Evolutionary conservation across 2,797 vertebrate species (phyloP), one percentile per base, ranked within the genome.

Genomic region (Argya squamiceps): DNA sequence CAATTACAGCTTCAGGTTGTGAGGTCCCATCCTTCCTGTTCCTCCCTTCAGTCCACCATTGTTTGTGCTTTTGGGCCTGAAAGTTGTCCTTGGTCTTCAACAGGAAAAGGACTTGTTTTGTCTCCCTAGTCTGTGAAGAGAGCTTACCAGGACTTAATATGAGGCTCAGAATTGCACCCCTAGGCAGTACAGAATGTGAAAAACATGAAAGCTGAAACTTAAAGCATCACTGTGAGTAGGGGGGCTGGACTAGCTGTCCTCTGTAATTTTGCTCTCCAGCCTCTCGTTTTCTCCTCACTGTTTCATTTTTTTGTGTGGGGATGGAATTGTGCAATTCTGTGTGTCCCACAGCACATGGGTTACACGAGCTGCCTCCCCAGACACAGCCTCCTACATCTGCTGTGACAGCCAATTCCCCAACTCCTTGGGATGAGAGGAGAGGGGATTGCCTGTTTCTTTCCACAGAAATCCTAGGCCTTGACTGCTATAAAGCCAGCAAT

Each of bases 351-450:
- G 43, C 17, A 24, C 19, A 8, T 1, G 5, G 22, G 4, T 55
- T 49, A 36, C 36, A 16, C 13, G 8, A n/a, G 10, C 29, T 50
- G 12, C 3, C 3, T 32, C 9, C 26, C 85, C 36, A 74, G 26
- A 53, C 17, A 7, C 24, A 21, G 36, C 34, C 46, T 59, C 20
- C 49, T 20, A 2, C 23, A 44, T 19, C 22, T 59, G n/a, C 46
- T 1, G 0, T 21, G 29, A 21, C 0, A 2, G 26, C 3, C 14
- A 55, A 0, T 30, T 34, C 15, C 26, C 44, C 0, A 2, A 10
- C 6, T 41, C 3, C 32, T 15, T 56, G 34, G 12, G 15, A 12
- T 46, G 14, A 80, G 37, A 32, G 68, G 23, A 67, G 15, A 71
- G 19, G 9, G 15, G 65, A 94, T 46, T 15, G 4, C 3, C 1